Evolutionary conservation across 2,888 invertebrate genomes (phyloP).

Genomic region (Andrena bicolor): DNA sequence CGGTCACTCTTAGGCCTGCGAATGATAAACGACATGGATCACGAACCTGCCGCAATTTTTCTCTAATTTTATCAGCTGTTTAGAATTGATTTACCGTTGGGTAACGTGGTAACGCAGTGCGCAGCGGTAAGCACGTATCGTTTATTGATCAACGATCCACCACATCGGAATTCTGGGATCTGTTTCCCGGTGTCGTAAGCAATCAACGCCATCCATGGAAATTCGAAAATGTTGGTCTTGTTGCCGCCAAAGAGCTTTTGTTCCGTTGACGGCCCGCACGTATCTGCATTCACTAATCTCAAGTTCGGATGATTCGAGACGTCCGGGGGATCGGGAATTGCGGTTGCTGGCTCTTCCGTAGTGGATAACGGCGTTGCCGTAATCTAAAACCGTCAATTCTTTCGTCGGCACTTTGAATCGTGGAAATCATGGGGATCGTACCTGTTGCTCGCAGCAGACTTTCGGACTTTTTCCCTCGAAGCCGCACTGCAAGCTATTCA

Average conservation of each 20-base stretch:
- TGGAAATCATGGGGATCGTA: not conserved
- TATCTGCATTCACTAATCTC: conserved; percentile 79
- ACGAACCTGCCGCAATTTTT: not conserved
- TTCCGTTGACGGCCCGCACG: conserved; percentile 87
- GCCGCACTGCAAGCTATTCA: conserved; percentile 85
- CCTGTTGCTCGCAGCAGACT: conserved; percentile 82
- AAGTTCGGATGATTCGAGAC: conserved; percentile 84
- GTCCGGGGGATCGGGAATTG: conserved; percentile 77
- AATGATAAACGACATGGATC: conserved; percentile 7
- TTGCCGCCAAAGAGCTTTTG: conserved; percentile 88
- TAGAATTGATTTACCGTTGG: conserved; percentile 66
- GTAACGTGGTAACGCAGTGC: conserved; percentile 86
- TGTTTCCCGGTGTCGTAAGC: conserved; percentile 85
- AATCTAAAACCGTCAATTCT: not conserved
- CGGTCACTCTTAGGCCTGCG: conserved; percentile 77
- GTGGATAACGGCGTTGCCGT: not conserved
- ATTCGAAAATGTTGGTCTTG: conserved; percentile 88
- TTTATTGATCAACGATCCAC: conserved; percentile 86
- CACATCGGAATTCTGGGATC: conserved; percentile 77
- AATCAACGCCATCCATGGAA: conserved; percentile 92
- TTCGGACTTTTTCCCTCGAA: conserved; percentile 83
- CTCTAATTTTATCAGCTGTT: not conserved
- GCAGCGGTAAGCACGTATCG: conserved; percentile 87
- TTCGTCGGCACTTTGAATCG: not conserved
- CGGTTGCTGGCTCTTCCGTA: not conserved